Evolutionary conservation across 1,140 invertebrate genomes (phyloP).

Genomic region (Reticulitermes speratus): DNA sequence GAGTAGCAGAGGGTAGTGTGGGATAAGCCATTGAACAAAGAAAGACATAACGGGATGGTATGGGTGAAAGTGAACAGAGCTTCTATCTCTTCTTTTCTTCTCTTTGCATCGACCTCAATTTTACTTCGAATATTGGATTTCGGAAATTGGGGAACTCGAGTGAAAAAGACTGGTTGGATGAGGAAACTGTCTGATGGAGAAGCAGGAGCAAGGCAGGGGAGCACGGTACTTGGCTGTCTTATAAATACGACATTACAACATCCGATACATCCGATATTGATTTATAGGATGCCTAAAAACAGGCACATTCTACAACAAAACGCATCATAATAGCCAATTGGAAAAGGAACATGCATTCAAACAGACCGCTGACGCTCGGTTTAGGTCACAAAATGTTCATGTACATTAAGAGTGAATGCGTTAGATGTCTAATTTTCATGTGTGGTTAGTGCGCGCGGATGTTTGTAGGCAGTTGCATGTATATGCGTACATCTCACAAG

Average conservation of each 20-base stretch:
- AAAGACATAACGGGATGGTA: not conserved
- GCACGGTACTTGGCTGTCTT: not conserved
- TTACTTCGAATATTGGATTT: constrained; percentile 26
- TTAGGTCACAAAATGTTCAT: too few species aligned
- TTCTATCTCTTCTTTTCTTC: not conserved
- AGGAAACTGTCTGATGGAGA: not conserved
- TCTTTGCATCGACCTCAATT: constrained; percentile 23
- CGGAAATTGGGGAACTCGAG: constrained; percentile 8
- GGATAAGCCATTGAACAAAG: not conserved
- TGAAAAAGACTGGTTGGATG: constrained; percentile 25
- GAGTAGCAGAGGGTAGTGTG: not conserved
- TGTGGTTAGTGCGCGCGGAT: too few species aligned
- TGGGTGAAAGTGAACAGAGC: not conserved
- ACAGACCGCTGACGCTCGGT: too few species aligned
- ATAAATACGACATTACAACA: not conserved
- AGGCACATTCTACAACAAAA: too few species aligned
- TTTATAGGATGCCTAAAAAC: not conserved
- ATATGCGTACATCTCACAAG: too few species aligned
- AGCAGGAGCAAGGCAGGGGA: not conserved
- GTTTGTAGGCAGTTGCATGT: too few species aligned
- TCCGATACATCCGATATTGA: not conserved
- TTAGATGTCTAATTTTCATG: too few species aligned
- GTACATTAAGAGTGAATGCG: too few species aligned
- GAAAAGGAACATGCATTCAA: too few species aligned
- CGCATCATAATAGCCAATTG: too few species aligned